A percentile compares a stretch with the other conserved stretches of the same genome.
phyloP scores from a whole-genome alignment of 2,113 vertebrate species.

The Psophia crepitans region DNA sequence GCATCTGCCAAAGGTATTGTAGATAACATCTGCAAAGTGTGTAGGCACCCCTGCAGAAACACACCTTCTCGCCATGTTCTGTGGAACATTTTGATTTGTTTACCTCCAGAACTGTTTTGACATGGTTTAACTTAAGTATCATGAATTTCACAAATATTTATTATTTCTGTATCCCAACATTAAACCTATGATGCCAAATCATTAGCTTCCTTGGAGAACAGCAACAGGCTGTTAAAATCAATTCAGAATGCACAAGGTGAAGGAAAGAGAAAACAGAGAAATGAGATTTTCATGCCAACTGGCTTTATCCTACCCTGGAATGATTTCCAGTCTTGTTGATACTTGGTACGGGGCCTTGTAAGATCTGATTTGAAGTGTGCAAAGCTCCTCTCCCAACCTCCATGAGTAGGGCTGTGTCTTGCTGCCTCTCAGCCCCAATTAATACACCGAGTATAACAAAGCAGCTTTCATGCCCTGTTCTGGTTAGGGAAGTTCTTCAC shows the following conservation, averaged over 20 bases:
- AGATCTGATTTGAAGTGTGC: background rate
- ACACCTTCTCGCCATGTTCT: accelerated
- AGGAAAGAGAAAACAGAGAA: background rate
- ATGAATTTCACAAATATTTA: background rate
- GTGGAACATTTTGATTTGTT: background rate
- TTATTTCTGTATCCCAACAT: background rate
- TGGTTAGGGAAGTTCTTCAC: background rate
- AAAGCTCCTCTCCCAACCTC: background rate
- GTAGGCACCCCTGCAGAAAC: background rate
- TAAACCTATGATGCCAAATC: background rate
- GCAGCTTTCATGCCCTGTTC: background rate
- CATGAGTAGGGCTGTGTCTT: background rate
- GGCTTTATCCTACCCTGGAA: background rate
- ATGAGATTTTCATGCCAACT: background rate
- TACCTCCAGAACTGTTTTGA: background rate
- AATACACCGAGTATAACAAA: background rate
- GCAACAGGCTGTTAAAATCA: background rate
- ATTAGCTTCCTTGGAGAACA: background rate
- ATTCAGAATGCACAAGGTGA: background rate
- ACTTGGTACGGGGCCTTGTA: background rate
- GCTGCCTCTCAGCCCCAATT: background rate
- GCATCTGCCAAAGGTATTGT: background rate
- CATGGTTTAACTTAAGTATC: background rate
- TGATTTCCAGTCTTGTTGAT: background rate
- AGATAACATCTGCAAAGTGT: background rate